Evolutionary conservation across 2,797 vertebrate genomes (phyloP).

Genomic region (Heteromormyrus szaboi): DNA sequence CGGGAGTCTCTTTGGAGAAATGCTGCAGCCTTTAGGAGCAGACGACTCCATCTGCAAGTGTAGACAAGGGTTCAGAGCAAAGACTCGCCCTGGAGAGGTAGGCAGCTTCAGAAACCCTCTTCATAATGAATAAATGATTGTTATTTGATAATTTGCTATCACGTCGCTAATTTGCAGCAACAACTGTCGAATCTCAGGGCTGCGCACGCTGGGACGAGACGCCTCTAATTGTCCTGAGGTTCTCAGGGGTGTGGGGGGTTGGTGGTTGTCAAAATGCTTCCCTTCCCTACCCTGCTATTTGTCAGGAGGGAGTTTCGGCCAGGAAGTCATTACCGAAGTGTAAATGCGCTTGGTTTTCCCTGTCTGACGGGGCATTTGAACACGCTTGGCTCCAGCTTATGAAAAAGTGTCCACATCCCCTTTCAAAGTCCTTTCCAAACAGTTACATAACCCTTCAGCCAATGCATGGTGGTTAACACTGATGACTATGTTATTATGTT

Average conservation of each 20-base stretch:
- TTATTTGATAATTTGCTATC: background rate
- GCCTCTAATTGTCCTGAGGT: background rate
- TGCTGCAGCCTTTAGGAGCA: background rate
- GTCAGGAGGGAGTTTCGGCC: conserved; percentile 30
- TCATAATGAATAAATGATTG: background rate
- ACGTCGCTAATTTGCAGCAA: background rate
- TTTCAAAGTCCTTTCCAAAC: conserved; percentile 40
- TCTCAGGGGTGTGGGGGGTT: background rate
- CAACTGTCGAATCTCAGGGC: background rate
- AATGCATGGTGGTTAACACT: conserved; percentile 49
- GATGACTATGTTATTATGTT: conserved; percentile 64
- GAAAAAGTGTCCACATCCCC: background rate
- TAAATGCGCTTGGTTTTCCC: conserved; percentile 57
- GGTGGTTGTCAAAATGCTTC: background rate
- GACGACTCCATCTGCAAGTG: background rate
- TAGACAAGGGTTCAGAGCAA: background rate
- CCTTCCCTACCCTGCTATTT: background rate
- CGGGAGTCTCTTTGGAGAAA: conserved; percentile 31
- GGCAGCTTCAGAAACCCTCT: background rate
- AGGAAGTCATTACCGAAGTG: conserved; percentile 63
- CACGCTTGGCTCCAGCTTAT: conserved; percentile 39
- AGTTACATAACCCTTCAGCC: conserved; percentile 47
- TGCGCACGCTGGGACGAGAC: background rate
- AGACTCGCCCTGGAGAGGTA: background rate
- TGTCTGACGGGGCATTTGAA: conserved; percentile 42